These are phyloP conservation scores for Eucidaris tribuloides DNA, from an alignment of 35 echinoderm and acorn worm genomes.

Conservation along the genomic window DNA sequence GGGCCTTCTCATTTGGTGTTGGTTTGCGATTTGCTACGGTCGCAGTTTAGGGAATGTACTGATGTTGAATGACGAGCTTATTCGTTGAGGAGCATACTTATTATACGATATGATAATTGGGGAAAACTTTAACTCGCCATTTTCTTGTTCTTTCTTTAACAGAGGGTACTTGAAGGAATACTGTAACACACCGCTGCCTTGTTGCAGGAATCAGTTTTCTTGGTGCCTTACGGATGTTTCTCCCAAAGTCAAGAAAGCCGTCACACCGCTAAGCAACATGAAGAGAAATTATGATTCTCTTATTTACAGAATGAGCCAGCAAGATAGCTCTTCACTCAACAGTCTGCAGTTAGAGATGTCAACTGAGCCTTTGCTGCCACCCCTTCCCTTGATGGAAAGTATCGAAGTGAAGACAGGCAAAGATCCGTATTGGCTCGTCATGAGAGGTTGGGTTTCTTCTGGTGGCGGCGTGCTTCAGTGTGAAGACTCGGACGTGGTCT, in stretches of 20 bases:
- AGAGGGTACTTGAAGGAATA: neutral
- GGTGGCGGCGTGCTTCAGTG: slow-evolving; percentile 20
- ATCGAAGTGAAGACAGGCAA: neutral
- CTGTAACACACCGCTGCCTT: neutral
- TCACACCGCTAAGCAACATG: neutral
- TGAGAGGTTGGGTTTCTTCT: neutral
- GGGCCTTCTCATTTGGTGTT: no score
- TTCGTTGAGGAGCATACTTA: no score
- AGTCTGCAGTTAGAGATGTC: no score
- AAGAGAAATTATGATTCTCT: neutral
- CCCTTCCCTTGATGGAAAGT: neutral
- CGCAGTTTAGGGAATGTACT: no score
- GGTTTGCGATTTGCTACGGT: no score
- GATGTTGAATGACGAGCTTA: no score
- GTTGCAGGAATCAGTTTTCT: neutral
- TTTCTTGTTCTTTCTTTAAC: neutral
- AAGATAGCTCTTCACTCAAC: neutral
- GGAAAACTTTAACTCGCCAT: neutral
- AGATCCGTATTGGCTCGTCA: slow-evolving; percentile 38
- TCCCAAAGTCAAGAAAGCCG: neutral
- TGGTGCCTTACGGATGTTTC: no score
- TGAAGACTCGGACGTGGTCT: slow-evolving; percentile 23
- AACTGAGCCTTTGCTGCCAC: neutral
- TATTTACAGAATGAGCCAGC: neutral
- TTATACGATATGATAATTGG: no score